Percentiles rank a stretch among this genome's conserved stretches.
These are phyloP conservation scores for Varecia variegata DNA, from an alignment of 2,797 vertebrate species.

Conservation along the genomic window DNA sequence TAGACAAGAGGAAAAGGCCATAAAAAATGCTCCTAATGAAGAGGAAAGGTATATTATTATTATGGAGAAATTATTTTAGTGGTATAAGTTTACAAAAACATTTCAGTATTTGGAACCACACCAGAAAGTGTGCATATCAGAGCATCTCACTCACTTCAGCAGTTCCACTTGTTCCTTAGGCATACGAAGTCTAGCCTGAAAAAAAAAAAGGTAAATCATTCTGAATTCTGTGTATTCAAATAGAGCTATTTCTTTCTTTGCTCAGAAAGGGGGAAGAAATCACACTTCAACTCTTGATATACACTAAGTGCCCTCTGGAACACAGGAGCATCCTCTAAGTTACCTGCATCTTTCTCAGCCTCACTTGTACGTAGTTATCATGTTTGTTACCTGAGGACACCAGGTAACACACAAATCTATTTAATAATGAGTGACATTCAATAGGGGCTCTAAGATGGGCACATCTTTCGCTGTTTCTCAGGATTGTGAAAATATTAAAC, in stretches of 20 bases:
- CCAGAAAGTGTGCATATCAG: rapidly evolving
- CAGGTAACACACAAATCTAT: background rate
- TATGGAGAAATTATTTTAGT: background rate
- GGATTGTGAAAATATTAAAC: background rate
- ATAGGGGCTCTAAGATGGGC: no score
- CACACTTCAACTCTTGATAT: background rate
- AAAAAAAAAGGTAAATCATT: background rate
- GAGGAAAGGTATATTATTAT: no score
- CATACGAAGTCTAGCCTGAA: slow-evolving; percentile 51
- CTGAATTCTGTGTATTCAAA: background rate
- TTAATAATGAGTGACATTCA: background rate
- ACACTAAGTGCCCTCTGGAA: rapidly evolving
- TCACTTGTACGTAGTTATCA: background rate
- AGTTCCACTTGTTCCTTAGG: slow-evolving; percentile 54
- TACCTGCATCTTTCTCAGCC: background rate
- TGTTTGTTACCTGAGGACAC: background rate
- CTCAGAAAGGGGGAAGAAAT: background rate
- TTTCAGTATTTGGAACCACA: background rate
- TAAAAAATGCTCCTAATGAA: background rate
- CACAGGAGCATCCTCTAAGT: background rate
- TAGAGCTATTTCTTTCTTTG: background rate
- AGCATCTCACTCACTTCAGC: slow-evolving; percentile 61
- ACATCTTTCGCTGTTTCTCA: background rate
- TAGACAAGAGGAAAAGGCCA: background rate
- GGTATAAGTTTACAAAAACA: background rate